Conservation (phyloP, 2,113 vertebrate species). For the Pipa parva region DNA sequence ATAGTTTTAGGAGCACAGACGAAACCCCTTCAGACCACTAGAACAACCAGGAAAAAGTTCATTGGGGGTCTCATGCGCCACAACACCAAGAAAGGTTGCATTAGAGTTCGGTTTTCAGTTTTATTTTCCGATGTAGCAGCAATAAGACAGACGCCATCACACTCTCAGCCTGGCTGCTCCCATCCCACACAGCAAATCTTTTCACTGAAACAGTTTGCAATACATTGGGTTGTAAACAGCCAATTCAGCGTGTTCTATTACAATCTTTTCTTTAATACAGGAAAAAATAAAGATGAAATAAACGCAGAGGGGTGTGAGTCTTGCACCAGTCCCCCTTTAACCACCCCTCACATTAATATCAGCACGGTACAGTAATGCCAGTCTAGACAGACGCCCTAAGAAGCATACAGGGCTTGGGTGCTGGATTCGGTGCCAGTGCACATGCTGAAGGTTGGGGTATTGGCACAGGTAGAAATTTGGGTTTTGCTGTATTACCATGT, state of each 20-base stretch:
- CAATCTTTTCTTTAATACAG: too few species aligned
- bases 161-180: background rate
- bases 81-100: background rate
- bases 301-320: background rate
- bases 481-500: background rate
- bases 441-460: constrained; percentile 43
- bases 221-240: too few species aligned
- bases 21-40: background rate
- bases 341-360: background rate
- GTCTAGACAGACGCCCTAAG: background rate
- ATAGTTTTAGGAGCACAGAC: background rate
- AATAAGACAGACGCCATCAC: background rate
- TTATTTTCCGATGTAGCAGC: background rate
- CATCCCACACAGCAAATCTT: too few species aligned
- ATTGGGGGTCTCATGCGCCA: background rate
- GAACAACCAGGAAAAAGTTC: too few species aligned
- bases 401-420: background rate
- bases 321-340: background rate
- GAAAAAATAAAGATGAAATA: background rate
- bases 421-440: constrained; percentile 35
- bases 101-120: background rate
- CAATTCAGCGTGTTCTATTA: too few species aligned
- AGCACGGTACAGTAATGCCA: background rate
- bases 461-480: background rate
- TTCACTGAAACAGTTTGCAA: too few species aligned